A percentile compares a stretch with the other conserved stretches of the same genome.
Evolutionary conservation across 1,140 invertebrate species (phyloP).

Genomic region (Pseudobourletiella spinata): DNA sequence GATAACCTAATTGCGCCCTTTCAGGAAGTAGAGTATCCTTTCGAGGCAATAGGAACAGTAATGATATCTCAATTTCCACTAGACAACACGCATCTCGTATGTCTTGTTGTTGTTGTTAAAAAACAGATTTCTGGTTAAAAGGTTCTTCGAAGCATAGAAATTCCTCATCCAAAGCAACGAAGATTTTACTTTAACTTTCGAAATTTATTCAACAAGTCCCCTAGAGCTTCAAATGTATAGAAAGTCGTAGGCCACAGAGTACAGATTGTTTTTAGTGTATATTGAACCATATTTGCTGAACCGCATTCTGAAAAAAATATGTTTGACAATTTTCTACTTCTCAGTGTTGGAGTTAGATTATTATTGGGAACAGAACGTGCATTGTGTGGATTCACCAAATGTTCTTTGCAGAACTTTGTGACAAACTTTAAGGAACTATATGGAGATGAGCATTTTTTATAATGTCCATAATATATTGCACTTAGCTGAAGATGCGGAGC

Average conservation of each 20-base stretch:
- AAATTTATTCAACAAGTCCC: no score
- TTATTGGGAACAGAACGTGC: not conserved
- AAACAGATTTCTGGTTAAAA: no score
- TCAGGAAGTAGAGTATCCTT: no score
- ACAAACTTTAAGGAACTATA: conserved; percentile 12
- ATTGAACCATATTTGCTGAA: conserved; percentile 41
- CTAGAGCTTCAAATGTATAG: conserved; percentile 38
- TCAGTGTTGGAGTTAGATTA: not conserved
- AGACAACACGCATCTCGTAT: no score
- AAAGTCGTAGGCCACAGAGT: conserved; percentile 46
- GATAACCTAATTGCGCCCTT: no score
- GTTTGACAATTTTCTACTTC: not conserved
- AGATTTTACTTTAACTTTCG: no score
- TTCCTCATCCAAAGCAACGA: not conserved
- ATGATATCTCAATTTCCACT: no score
- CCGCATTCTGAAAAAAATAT: conserved; percentile 30
- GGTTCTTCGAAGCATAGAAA: not conserved
- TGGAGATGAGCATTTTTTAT: not conserved
- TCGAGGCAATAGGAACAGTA: no score
- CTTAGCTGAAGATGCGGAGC: conserved; percentile 8
- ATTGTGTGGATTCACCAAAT: no score
- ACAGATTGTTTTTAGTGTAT: conserved; percentile 44
- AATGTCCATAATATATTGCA: conserved; percentile 17
- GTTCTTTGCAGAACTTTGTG: conserved; percentile 6
- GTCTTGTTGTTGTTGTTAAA: no score